Base-by-base conservation (phyloP, 2,888 invertebrate genomes). In the Scaptomyza tumidula region DNA sequence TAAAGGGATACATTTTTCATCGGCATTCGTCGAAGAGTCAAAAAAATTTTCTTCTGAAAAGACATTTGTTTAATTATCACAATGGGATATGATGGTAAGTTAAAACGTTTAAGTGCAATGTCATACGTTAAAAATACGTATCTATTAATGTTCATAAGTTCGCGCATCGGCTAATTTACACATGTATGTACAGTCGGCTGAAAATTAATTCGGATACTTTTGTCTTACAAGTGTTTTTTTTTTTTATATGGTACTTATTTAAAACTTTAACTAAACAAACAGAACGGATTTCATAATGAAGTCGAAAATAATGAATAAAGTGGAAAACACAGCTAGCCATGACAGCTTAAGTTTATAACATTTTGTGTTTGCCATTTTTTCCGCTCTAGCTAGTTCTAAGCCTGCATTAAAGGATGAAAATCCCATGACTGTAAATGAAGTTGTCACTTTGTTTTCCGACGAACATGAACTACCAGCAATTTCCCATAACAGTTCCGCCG, bases 71-170 rank as follows among this genome's bases (percentile, higher is more conserved):
- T 50, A 70, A 67, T 57, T 48, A 53, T 54, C 24, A 67, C n/a
- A 48, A 82, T 83, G 83, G 83, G 83, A 61, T 83, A 83, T 55
- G 83, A 83, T 65, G 83, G 83, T 83, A 77, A 86, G 82, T 61
- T 11, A 11, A 29, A 14, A 24, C 16, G 29, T 49, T 6, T 13
- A 50, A 24, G 4, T 24, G 35, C 31, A 39, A n/a, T 63, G 9
- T 10, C 43, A 35, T 49, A 27, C 9, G 16, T 14, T 31, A 13
- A 31, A 60, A 37, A 31, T 31, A 52, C 27, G 35, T 41, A 49
- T 39, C 11, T 35, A 45, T 24, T 7, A 65, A 50, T 45, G 64
- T 57, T 31, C 31, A 19, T 64, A 19, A 50, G 11, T 52, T 67
- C 33, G 31, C 39, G 55, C 60, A 57, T 75, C 57, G 65, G 49